Evolutionary conservation across 2,113 vertebrate species (phyloP), one percentile per base, ranked within the genome.

Genomic region (Neodontobutis hainanensis): DNA sequence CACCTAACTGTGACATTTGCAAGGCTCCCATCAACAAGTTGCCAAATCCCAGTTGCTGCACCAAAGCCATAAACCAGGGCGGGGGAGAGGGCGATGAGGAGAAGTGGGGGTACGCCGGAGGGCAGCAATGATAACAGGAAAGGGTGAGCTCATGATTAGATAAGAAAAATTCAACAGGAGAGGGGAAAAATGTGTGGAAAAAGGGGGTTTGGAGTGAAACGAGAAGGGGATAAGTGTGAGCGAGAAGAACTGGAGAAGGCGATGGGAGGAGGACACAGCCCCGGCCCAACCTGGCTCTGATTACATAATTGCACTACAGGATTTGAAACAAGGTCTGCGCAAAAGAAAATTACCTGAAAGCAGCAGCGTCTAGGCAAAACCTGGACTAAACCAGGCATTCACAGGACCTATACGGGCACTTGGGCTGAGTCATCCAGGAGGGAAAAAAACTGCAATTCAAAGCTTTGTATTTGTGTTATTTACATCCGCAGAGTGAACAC

Each of bases 261-360:
- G 8, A 15, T 15, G 40, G 32, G 57, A 47, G 43, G 63, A 63
- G 67, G 16, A 47, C 19, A 27, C 19, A 27, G 19, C 19, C 19
- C 73, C 78, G 42, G 65, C 51, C 72, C 69, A 14, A 73, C 50
- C 66, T 75, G 75, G 11, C 77, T 87, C 79, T 61, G 77, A 79
- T 89, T 87, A 89, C 85, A 87, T 89, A 87, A 87, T 68, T 68
- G 35, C 70, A 76, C 64, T 12, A 74, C 77, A 70, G 77, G 79
- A 69, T 70, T 55, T 63, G 8, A 65, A 79, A 77, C 14, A 9
- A 12, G 67, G 63, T 83, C 73, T 81, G 83, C 75, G 48, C 73
- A 59, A 77, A 36, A 65, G 43, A 11, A 19, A 42, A 58, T 38
- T 5, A 60, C 44, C 53, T 68, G 5, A 66, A 57, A 75, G 38